Conservation (phyloP, 2,888 invertebrate species). For the Sinotaia quadrata region DNA sequence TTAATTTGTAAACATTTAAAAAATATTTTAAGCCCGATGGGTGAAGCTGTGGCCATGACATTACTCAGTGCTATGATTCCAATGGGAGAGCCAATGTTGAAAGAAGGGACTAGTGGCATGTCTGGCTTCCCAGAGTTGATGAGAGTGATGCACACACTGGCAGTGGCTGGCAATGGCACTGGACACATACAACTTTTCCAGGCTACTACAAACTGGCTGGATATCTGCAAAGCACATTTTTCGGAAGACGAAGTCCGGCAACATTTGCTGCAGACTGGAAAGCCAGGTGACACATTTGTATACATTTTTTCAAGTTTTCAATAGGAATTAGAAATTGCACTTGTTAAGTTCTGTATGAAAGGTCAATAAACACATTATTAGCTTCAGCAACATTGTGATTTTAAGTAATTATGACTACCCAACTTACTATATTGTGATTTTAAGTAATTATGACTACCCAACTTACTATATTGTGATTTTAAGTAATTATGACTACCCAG, state of each 20-base stretch:
- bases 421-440: too few species aligned
- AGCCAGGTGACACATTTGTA: too few species aligned
- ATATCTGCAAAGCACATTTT: conserved; percentile 75
- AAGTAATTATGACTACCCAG: too few species aligned
- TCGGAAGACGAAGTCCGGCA: conserved; percentile 77
- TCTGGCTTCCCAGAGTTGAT: conserved; percentile 85
- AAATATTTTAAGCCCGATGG: conserved; percentile 70
- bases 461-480: too few species aligned
- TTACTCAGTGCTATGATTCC: conserved; percentile 83
- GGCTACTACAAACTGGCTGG: conserved; percentile 85
- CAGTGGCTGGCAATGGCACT: conserved; percentile 86
- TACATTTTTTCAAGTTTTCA: too few species aligned
- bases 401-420: too few species aligned
- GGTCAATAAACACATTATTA: too few species aligned
- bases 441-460: too few species aligned
- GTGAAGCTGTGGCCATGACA: conserved; percentile 78
- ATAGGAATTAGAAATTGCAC: too few species aligned
- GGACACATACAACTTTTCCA: conserved; percentile 88
- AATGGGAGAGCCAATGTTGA: conserved; percentile 80
- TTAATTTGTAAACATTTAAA: too few species aligned
- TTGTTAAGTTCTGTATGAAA: too few species aligned
- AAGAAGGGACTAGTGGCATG: conserved; percentile 76
- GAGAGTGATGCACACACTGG: conserved; percentile 85
- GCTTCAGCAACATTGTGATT: too few species aligned
- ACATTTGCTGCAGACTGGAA: conserved; percentile 75